phyloP scores from a whole-genome alignment of 2,888 invertebrate species.

The Polydrusus tereticollis region DNA sequence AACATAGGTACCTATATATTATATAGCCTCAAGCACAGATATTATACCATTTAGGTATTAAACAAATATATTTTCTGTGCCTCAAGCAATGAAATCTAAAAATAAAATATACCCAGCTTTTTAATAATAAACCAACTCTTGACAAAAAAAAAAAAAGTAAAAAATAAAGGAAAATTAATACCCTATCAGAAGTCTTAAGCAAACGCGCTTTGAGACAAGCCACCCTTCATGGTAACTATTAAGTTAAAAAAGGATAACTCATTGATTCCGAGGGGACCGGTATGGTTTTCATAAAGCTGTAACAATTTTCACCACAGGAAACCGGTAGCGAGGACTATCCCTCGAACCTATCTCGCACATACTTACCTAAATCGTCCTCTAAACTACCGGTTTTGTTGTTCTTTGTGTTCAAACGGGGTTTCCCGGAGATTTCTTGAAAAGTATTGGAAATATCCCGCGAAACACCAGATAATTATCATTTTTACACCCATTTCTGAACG shows the following conservation, averaged over 20 bases:
- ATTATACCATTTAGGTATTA: background rate
- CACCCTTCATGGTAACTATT: no score
- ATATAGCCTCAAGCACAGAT: no score
- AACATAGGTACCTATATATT: no score
- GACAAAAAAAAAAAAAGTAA: background rate
- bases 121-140: constrained; percentile 16
- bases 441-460: constrained; percentile 55
- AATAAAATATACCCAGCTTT: background rate
- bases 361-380: constrained; percentile 51
- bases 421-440: constrained; percentile 55
- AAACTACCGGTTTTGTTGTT: constrained; percentile 54
- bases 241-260: background rate
- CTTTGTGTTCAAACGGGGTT: constrained; percentile 55
- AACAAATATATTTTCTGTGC: background rate
- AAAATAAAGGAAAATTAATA: constrained; percentile 10
- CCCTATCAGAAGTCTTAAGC: background rate
- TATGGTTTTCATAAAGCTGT: constrained; percentile 10
- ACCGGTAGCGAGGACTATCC: constrained; percentile 34
- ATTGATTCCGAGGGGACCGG: background rate
- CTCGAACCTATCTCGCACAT: constrained; percentile 34
- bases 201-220: background rate
- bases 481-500: background rate
- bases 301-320: constrained; percentile 46
- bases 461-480: background rate
- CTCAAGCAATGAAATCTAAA: background rate